phyloP scores from a whole-genome alignment of 2,113 vertebrate genomes.

The Crotalus tigris region DNA sequence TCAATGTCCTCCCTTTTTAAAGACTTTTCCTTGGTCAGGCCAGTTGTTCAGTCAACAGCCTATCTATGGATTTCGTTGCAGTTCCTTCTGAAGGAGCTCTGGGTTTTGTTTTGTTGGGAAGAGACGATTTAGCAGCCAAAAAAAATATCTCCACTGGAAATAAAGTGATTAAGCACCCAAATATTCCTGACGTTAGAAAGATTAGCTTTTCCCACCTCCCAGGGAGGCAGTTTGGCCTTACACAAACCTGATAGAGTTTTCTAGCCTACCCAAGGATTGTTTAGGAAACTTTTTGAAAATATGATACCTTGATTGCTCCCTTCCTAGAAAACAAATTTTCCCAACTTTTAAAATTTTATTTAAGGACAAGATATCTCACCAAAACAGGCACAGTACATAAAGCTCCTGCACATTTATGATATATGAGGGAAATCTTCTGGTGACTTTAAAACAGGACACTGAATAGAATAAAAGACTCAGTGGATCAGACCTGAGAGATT shows the following conservation, averaged over 20 bases:
- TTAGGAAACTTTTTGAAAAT: too few species aligned
- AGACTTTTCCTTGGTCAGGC: conserved; percentile 2
- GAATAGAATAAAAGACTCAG: neutral
- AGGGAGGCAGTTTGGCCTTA: neutral
- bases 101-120: neutral
- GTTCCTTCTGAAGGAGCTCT: conserved; percentile 7
- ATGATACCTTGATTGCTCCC: neutral
- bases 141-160: neutral
- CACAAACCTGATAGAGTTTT: neutral
- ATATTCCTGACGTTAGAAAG: neutral
- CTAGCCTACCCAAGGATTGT: neutral
- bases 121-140: neutral
- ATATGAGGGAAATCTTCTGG: neutral
- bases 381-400: neutral
- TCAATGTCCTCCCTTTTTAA: neutral
- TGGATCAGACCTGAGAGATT: neutral
- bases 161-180: neutral
- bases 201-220: neutral
- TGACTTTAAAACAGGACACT: neutral
- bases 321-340: neutral
- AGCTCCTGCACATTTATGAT: neutral
- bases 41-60: neutral
- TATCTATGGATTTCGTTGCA: neutral
- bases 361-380: neutral
- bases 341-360: neutral